Conservation (phyloP, 1,140 invertebrate genomes). For the Lasioglossum albipes region DNA sequence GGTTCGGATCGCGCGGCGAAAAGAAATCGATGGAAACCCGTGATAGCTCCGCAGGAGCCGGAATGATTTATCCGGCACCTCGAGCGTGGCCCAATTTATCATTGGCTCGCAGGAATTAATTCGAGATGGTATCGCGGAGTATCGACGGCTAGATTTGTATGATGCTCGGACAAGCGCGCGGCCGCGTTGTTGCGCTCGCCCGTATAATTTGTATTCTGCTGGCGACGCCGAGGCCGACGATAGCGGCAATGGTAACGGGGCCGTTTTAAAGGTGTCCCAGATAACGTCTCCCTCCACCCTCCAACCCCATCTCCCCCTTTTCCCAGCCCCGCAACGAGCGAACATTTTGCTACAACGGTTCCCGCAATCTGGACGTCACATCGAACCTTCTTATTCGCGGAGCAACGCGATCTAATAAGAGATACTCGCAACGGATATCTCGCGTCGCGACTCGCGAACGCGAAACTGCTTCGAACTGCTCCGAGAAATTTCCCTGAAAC, state of each 20-base stretch:
- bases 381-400: constrained; percentile 15
- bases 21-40: constrained; percentile 26
- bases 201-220: constrained; percentile 43
- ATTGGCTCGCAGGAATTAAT: constrained; percentile 50
- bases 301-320: too few species aligned
- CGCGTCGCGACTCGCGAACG: neutral
- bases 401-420: constrained; percentile 8
- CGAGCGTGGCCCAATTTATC: constrained; percentile 53
- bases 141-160: constrained; percentile 60
- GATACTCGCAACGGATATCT: neutral
- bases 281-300: constrained; percentile 6
- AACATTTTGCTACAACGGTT: constrained; percentile 26
- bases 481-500: neutral
- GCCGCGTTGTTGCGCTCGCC: constrained; percentile 14
- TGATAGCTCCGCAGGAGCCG: neutral
- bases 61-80: constrained; percentile 48
- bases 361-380: constrained; percentile 17
- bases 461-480: neutral
- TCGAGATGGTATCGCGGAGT: constrained; percentile 56
- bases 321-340: neutral
- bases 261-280: constrained; percentile 25
- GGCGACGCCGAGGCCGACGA: constrained; percentile 6
- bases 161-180: constrained; percentile 24
- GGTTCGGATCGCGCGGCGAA: neutral
- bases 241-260: constrained; percentile 19